phyloP scores from a whole-genome alignment of 2,888 invertebrate genomes.

The Sicus ferrugineus region DNA sequence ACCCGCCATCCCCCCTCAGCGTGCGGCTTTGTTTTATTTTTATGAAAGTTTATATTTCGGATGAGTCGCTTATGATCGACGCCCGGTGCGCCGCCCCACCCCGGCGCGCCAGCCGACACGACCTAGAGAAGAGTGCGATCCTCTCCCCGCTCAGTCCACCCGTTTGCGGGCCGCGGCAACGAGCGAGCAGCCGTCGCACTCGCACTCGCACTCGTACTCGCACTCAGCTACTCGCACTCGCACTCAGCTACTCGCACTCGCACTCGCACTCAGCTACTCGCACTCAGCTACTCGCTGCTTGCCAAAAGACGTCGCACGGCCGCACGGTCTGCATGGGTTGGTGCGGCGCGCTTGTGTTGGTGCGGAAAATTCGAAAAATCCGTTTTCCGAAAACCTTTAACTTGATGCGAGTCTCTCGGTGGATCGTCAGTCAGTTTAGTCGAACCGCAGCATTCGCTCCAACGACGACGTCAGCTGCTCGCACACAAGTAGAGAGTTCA shows the following conservation, averaged over 20 bases:
- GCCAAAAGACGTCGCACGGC: not conserved
- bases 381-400: slow-evolving; percentile 63
- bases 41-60: slow-evolving; percentile 48
- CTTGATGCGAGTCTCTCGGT: slow-evolving; percentile 63
- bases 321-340: slow-evolving; percentile 24
- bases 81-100: not conserved
- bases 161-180: not conserved
- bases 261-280: not conserved
- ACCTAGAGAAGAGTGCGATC: slow-evolving; percentile 17
- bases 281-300: not conserved
- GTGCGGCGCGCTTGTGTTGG: slow-evolving; percentile 40
- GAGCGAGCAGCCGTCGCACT: not conserved
- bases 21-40: slow-evolving; percentile 9
- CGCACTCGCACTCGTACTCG: slow-evolving; percentile 1
- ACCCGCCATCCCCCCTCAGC: not conserved
- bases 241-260: not conserved
- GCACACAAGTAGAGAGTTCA: slow-evolving; percentile 64
- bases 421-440: slow-evolving; percentile 66
- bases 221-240: not conserved
- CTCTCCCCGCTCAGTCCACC: not conserved
- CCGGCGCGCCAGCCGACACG: not conserved
- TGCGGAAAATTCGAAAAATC: slow-evolving; percentile 52
- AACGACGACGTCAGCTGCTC: slow-evolving; percentile 66
- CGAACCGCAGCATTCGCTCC: slow-evolving; percentile 67
- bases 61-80: slow-evolving; percentile 42